Conservation (phyloP, 2,888 invertebrate species). For the Xanthorhoe spadicearia region DNA sequence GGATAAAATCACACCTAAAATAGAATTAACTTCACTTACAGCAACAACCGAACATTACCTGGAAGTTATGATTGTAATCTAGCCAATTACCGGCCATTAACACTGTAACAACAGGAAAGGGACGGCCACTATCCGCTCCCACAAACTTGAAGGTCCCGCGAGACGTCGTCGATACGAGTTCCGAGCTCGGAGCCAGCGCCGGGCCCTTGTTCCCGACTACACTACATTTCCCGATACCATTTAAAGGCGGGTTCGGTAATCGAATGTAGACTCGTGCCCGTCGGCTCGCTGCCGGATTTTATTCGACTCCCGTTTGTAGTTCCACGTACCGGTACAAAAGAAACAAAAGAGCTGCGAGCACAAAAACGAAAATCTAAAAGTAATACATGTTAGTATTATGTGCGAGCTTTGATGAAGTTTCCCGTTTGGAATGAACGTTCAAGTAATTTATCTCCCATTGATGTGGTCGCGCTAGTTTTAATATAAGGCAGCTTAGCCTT, state of each 20-base stretch:
- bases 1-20: not conserved
- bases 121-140: conserved; percentile 1
- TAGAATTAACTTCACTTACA: conserved; percentile 5
- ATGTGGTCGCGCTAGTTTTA: conserved; percentile 46
- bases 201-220: not conserved
- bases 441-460: conserved; percentile 34
- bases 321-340: not conserved
- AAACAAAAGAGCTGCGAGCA: not conserved
- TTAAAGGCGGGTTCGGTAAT: not conserved
- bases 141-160: not conserved
- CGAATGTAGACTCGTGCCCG: not conserved
- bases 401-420: not conserved
- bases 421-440: conserved; percentile 12
- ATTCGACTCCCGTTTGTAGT: not conserved
- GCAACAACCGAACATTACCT: conserved; percentile 4
- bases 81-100: conserved; percentile 16
- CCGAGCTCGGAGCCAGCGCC: not conserved
- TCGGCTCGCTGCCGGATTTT: not conserved
- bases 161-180: not conserved
- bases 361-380: not conserved
- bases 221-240: not conserved
- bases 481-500: conserved; percentile 48
- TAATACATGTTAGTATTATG: not conserved
- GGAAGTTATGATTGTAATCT: conserved; percentile 15
- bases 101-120: conserved; percentile 13